These are phyloP conservation scores for Staurois parvus DNA, from an alignment of 2,797 vertebrate genomes.

Conservation along the genomic window DNA sequence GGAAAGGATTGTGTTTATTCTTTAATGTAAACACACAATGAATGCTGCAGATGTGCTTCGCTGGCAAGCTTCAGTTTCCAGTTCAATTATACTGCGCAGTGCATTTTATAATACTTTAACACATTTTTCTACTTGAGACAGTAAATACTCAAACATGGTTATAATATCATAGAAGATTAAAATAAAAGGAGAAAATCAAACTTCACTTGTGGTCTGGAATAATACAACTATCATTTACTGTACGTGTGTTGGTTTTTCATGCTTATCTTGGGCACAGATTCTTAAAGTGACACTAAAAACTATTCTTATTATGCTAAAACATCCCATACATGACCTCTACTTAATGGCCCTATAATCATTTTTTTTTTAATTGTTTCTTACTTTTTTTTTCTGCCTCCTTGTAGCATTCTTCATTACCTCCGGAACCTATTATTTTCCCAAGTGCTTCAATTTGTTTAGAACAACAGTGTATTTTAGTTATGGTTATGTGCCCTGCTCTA, in stretches of 20 bases:
- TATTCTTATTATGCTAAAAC: too few relatives aligned
- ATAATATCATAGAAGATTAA: not conserved
- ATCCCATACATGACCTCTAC: too few relatives aligned
- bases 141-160: slow-evolving; percentile 24
- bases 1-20: slow-evolving; percentile 62
- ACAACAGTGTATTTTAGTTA: too few relatives aligned
- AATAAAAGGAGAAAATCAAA: not conserved
- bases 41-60: slow-evolving; percentile 73
- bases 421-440: too few relatives aligned
- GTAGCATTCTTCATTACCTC: too few relatives aligned
- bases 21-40: slow-evolving; percentile 69
- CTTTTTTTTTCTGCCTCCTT: too few relatives aligned
- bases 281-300: too few relatives aligned
- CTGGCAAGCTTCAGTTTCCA: slow-evolving; percentile 66
- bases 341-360: too few relatives aligned
- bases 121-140: slow-evolving; percentile 70
- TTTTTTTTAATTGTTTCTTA: too few relatives aligned
- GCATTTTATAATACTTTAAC: slow-evolving; percentile 75
- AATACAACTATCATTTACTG: not conserved
- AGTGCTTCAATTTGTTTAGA: too few relatives aligned
- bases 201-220: not conserved
- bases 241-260: not conserved
- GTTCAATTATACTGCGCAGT: slow-evolving; percentile 68
- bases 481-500: too few relatives aligned
- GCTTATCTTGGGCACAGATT: not conserved